Conservation (phyloP, 2,888 invertebrate genomes). For the Acrobasis suavella region DNA sequence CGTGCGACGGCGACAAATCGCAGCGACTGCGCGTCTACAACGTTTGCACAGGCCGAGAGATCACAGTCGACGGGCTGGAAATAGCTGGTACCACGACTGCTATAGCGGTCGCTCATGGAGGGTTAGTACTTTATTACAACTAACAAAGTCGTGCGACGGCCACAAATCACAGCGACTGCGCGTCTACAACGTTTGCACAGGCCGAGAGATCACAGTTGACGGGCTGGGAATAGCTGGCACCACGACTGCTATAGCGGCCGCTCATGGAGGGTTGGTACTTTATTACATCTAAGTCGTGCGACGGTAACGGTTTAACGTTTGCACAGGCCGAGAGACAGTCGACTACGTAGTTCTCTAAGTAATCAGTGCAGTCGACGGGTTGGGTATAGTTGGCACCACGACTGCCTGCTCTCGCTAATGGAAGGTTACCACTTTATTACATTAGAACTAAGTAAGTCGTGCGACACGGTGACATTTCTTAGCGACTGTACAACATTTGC, state of each 20-base stretch:
- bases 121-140: constrained; percentile 44
- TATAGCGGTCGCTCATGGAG: constrained; percentile 50
- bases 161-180: constrained; percentile 36
- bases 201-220: constrained; percentile 46
- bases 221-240: constrained; percentile 43
- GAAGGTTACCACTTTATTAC: constrained; percentile 48
- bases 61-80: constrained; percentile 51
- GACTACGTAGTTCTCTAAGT: too few relatives aligned
- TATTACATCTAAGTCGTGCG: constrained; percentile 25
- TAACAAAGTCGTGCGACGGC: constrained; percentile 29
- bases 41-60: constrained; percentile 44
- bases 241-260: constrained; percentile 51
- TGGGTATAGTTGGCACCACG: constrained; percentile 40
- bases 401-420: constrained; percentile 53
- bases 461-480: too few relatives aligned
- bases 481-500: constrained; percentile 43
- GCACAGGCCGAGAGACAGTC: constrained; percentile 43
- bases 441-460: too few relatives aligned
- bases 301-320: constrained; percentile 45
- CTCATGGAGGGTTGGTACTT: constrained; percentile 53
- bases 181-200: constrained; percentile 53
- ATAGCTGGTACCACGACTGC: constrained; percentile 43
- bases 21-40: constrained; percentile 48
- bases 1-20: constrained; percentile 34
- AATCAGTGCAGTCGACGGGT: constrained; percentile 54